phyloP scores from a whole-genome alignment of 2,888 invertebrate species.

The Neocrepidodera transversa region DNA sequence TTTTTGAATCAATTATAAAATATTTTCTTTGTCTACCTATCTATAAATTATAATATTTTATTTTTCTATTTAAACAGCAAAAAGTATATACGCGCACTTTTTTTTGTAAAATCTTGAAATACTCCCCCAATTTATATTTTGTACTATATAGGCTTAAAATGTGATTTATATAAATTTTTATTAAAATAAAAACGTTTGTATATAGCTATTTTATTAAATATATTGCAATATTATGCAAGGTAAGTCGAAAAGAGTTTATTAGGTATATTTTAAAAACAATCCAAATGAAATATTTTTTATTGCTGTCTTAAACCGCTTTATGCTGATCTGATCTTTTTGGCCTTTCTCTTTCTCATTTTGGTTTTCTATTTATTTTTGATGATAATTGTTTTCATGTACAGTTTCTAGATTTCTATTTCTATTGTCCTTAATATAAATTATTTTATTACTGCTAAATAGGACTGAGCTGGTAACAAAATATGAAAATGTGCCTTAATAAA shows the following conservation, averaged over 20 bases:
- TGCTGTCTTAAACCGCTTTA: no score
- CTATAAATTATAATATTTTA: constrained; percentile 3
- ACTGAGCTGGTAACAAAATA: no score
- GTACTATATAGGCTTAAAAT: constrained; percentile 37
- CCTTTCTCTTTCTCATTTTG: no score
- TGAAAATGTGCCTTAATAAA: no score
- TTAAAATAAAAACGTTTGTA: constrained; percentile 23
- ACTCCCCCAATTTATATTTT: constrained; percentile 21
- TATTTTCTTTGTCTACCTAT: constrained; percentile 3
- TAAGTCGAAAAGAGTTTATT: background rate
- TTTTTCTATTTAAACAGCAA: constrained; percentile 6
- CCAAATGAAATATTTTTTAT: no score
- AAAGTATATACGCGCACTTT: background rate
- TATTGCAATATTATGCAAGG: background rate
- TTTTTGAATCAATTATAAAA: background rate
- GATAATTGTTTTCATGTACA: no score
- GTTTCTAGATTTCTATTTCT: no score
- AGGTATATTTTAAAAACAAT: background rate
- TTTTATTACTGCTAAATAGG: no score
- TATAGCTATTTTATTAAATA: constrained; percentile 14
- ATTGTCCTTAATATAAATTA: no score
- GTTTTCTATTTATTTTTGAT: no score
- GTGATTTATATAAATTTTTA: constrained; percentile 38
- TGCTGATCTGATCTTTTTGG: no score
- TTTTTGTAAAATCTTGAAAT: constrained; percentile 11